Evolutionary conservation across 2,113 vertebrate species (phyloP).

Genomic region (Ptilonorhynchus violaceus): DNA sequence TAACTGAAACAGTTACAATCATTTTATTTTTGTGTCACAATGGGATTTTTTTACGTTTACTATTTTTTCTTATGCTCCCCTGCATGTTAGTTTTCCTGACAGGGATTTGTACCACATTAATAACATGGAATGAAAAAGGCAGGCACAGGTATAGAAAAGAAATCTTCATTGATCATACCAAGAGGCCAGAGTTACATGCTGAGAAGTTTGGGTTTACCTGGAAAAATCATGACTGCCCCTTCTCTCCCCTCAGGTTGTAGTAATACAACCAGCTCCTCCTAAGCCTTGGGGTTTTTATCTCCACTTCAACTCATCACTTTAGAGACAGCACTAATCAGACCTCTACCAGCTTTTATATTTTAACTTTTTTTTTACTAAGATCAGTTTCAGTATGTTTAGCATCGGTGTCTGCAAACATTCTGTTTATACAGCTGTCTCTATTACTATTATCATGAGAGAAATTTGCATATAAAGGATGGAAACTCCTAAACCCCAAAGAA

Average conservation of each 20-base stretch:
- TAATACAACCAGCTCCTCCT: neutral
- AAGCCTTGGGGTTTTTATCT: neutral
- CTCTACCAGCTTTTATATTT: neutral
- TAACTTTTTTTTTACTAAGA: neutral
- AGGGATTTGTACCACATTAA: neutral
- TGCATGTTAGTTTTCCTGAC: neutral
- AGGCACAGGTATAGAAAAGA: neutral
- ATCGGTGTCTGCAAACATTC: neutral
- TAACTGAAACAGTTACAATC: neutral
- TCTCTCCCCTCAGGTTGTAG: neutral
- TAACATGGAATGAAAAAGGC: neutral
- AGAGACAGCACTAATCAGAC: neutral
- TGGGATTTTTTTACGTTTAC: neutral
- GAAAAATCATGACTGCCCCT: neutral
- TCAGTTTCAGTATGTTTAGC: neutral
- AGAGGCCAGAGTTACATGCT: neutral
- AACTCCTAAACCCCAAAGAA: neutral
- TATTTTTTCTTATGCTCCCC: neutral
- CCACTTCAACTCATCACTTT: neutral
- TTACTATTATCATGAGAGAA: neutral
- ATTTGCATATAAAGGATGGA: neutral
- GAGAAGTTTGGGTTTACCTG: neutral
- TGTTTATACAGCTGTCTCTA: neutral
- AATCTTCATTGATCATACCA: neutral
- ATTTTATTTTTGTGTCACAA: neutral